Conservation (phyloP, 1,140 invertebrate genomes). For the Cydia amplana region DNA sequence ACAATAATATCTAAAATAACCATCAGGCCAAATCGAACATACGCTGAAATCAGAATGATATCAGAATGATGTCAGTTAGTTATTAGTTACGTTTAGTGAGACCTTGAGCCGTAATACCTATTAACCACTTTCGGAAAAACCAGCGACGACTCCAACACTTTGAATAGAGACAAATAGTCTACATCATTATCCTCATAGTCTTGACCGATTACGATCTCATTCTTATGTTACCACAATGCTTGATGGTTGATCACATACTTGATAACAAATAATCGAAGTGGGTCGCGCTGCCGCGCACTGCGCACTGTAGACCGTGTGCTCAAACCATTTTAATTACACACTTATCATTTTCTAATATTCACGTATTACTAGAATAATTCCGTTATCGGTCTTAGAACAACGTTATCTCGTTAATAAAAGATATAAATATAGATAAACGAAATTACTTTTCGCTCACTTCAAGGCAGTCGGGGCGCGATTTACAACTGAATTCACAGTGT, state of each 20-base stretch:
- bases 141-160: too few species aligned
- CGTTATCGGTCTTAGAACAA: slow-evolving; percentile 5
- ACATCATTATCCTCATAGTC: neutral
- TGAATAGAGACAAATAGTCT: neutral
- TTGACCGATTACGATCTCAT: slow-evolving; percentile 5
- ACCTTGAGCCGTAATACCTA: too few species aligned
- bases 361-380: slow-evolving; percentile 16
- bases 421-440: slow-evolving; percentile 7
- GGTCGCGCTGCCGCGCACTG: neutral
- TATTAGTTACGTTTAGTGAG: too few species aligned
- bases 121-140: too few species aligned
- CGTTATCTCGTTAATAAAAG: slow-evolving; percentile 15
- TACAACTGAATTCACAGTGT: slow-evolving; percentile 27
- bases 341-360: slow-evolving; percentile 12
- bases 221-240: slow-evolving; percentile 7
- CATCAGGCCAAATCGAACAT: too few species aligned
- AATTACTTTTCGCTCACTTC: slow-evolving; percentile 48
- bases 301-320: neutral
- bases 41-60: too few species aligned
- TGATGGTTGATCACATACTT: neutral
- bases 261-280: neutral
- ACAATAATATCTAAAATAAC: too few species aligned
- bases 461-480: slow-evolving; percentile 39
- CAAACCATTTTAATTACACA: slow-evolving; percentile 3
- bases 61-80: too few species aligned